Conservation (phyloP, 2,113 vertebrate species). For the Microtus oregoni region DNA sequence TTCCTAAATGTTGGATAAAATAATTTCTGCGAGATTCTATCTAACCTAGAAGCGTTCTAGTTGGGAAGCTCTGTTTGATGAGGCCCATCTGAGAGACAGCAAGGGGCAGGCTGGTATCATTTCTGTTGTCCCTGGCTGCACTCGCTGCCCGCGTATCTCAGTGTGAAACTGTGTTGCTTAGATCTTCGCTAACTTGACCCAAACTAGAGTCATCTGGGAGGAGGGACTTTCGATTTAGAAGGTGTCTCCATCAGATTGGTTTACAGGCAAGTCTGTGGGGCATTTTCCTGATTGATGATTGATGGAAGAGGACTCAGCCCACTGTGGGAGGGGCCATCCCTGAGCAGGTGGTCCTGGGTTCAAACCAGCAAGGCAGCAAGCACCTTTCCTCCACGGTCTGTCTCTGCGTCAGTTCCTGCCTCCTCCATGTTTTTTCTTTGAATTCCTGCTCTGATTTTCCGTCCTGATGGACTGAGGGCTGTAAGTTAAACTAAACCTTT, state of each 20-base stretch:
- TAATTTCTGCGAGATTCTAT: slow-evolving; percentile 6
- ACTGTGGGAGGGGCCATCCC: neutral
- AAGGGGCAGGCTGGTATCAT: neutral
- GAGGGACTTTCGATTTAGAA: neutral
- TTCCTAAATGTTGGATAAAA: slow-evolving; percentile 26
- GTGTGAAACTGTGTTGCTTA: neutral
- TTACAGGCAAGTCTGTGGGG: neutral
- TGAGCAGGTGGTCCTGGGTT: neutral
- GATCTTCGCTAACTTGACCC: neutral
- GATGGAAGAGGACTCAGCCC: neutral
- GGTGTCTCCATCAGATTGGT: neutral
- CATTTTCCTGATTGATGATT: neutral
- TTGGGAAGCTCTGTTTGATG: slow-evolving; percentile 37
- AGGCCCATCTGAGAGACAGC: neutral
- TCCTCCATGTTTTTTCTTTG: neutral
- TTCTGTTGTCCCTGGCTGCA: neutral
- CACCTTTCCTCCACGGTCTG: too few relatives aligned
- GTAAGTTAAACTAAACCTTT: neutral
- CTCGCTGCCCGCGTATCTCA: neutral
- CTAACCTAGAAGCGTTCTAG: neutral
- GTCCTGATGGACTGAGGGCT: neutral
- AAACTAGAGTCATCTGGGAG: neutral
- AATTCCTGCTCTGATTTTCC: neutral
- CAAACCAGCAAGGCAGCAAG: neutral
- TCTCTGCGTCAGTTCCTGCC: neutral